Evolutionary conservation across 2,888 invertebrate genomes (phyloP).

Genomic region (Leucania comma): DNA sequence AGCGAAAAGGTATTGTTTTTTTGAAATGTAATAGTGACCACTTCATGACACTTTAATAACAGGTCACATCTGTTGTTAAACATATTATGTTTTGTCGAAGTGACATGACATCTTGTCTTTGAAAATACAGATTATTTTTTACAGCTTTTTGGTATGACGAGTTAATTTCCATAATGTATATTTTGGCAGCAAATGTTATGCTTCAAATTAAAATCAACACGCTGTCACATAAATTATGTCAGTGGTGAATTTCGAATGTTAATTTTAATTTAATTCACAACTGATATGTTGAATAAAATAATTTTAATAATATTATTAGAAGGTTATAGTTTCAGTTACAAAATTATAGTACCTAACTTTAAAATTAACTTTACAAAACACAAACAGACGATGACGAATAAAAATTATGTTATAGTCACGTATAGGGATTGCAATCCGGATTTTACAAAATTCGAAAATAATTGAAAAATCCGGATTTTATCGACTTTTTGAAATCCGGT

Average conservation of each 20-base stretch:
- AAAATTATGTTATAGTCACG: slow-evolving; percentile 60
- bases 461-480: too few relatives aligned
- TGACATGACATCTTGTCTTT: neutral
- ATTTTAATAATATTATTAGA: slow-evolving; percentile 6
- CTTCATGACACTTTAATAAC: slow-evolving; percentile 2
- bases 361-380: slow-evolving; percentile 29
- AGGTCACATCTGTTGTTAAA: neutral
- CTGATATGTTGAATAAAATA: neutral
- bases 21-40: slow-evolving; percentile 2
- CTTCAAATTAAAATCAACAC: slow-evolving; percentile 1
- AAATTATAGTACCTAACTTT: slow-evolving; percentile 18
- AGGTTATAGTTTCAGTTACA: neutral
- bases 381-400: slow-evolving; percentile 57
- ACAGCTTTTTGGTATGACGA: slow-evolving; percentile 24
- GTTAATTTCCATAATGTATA: slow-evolving; percentile 46
- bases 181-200: slow-evolving; percentile 32
- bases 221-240: neutral
- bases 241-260: neutral
- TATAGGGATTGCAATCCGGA: too few relatives aligned
- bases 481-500: too few relatives aligned
- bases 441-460: too few relatives aligned
- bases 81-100: slow-evolving; percentile 19
- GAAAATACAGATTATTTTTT: neutral
- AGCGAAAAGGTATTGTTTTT: slow-evolving; percentile 37
- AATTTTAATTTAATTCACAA: neutral